Base-by-base conservation (phyloP, 2,888 invertebrate species). In the Ceramica pisi region DNA sequence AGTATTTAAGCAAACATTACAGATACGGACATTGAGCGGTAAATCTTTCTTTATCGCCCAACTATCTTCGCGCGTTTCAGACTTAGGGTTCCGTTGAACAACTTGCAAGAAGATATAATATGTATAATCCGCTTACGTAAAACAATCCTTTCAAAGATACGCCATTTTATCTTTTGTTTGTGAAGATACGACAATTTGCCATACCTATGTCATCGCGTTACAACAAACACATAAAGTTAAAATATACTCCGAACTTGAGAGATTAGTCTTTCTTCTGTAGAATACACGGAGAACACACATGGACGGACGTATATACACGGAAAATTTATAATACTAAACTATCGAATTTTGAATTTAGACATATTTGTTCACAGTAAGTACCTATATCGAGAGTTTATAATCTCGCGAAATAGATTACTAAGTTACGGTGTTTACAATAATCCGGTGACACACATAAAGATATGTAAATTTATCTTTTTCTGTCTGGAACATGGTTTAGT, bases 11-110 rank as follows among this genome's bases (percentile, higher is more conserved):
- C 82, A 86, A 84, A 84, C 82, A 85, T 84, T 83, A 82, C 72
- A 78, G 73, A 83, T 78, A 83, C 71, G 80, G 67, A 73, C 76
- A 81, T 83, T 70, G 69, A 80, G 80, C 84, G 56, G 80, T 89
- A 89, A 91, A 91, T 90, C 89, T 88, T 82, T 71, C 82, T 85
- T 86, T 89, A 90, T 89, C 89, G 86, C 68, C 71, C 76, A 78
- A 81, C 84, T 87, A 90, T 90, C 87, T 88, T 85, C 82, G 76
- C 80, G 73, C 61, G 64, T 75, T 73, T 73, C 63, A 67, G 51
- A 44, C 65, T 82, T 78, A 73, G 80, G 77, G 79, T 78, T 67
- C 77, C 69, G 71, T 75, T 35, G 26, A 46, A 53, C 59, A 69
- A 78, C 60, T 76, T 82, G 61, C 50, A 51, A 19, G 46, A 23